Base-by-base conservation (phyloP, 1,140 invertebrate genomes). In the Drepana arcuata region DNA sequence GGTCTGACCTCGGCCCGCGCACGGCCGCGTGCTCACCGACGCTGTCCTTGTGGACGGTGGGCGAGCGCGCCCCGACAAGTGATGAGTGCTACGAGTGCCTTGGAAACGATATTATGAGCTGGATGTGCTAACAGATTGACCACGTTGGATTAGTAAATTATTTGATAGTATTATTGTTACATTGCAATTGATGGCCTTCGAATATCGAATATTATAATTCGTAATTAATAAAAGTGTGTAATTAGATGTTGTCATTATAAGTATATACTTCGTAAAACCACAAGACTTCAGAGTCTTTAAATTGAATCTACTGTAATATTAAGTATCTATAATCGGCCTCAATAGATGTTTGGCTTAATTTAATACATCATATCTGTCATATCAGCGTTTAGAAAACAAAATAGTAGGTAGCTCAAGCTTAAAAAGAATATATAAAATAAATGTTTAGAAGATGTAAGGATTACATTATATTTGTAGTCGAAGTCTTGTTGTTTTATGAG, bases 1-100 rank as follows among this genome's bases (percentile, higher is more conserved):
- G 47, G 46, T 47, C 37, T 36, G 43, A 41, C 57, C 13, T 37
- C 9, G 26, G 16, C 13, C 14, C 13, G 15, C 9, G 1, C 32
- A 24, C 15, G 2, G 24, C n/a, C 24, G 24, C 24, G n/a, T 6
- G n/a, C n/a, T n/a, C n/a, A n/a, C n/a, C n/a, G n/a, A n/a, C n/a
- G n/a, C n/a, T n/a, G n/a, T n/a, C n/a, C n/a, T n/a, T n/a, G 27
- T 32, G 6, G 14, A 30, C 9, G 14, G 13, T 16, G 27, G 42
- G 24, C 34, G 30, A 30, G 32, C 16, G 14, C 18, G n/a, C n/a
- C 26, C 24, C 5, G 34, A 18, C 6, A 12, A 11, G 11, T 29
- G 25, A 40, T 13, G 37, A 35, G 43, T 53, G 49, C 48, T 45
- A 43, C 35, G 34, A 54, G 60, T 64, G 60, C 60, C 56, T 64